Base-by-base conservation (phyloP, 2,797 vertebrate species). In the Melanotaenia nigrans region DNA sequence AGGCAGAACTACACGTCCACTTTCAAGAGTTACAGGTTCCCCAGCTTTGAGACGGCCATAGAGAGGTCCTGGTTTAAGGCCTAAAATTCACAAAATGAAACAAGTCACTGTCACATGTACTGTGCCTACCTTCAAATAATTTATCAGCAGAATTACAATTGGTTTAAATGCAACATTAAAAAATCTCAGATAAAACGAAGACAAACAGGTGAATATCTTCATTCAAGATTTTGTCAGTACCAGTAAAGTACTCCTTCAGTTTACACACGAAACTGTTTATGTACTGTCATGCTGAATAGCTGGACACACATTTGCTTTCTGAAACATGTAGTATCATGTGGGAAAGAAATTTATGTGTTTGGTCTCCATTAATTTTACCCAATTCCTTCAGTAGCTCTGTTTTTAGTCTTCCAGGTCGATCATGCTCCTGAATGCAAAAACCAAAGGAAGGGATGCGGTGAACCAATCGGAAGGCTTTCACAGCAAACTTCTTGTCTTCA, bases 371-470 rank as follows among this genome's bases (percentile, higher is more conserved):
- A 5, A 5, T 5, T 24, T 60, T 92, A 98, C 97, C 97, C 0
- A 98, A 90, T 28, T 96, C 94, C 59, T 94, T 95, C 10, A 99
- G 90, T 10, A 95, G 91, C 60, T 95, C 93, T 0, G 93, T 94
- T 0, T 96, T 94, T 68, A 99, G 94, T 81, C 90, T 95, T 1
- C 97, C 97, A 0, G 95, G 87, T 13, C 95, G 94, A 35, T 96
- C 93, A 22, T 85, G 93, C 87, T 99, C 97, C 38, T 95, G 75
- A 25, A 99, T 70, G 24, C 95, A 93, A 78, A 97, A 99, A 1
- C 97, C 97, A 57, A 99, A 98, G 11, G 97, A 98, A 1, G 97
- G 96, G 56, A 98, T 70, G 14, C 96, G 95, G 77, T 99, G 97
- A 68, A 95, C 97, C n/a, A 99, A 92, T 73, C 95, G 92, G 81